Percentiles rank a stretch among this genome's conserved stretches.
Evolutionary conservation across 2,888 invertebrate genomes (phyloP).

Genomic region (Hedychridium roseum): DNA sequence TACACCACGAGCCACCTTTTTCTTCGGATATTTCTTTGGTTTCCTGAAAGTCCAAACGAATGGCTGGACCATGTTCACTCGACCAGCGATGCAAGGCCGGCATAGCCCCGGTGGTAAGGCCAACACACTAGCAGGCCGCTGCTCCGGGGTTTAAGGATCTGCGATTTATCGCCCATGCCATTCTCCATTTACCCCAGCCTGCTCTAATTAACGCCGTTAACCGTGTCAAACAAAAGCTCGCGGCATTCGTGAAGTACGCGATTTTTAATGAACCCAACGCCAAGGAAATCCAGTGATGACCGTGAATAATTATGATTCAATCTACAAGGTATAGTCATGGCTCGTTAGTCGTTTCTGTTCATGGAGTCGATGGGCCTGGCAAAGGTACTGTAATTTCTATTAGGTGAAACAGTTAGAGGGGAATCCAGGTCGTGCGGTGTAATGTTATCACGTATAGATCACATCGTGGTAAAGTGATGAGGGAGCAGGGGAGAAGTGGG

Average conservation of each 20-base stretch:
- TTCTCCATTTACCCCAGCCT: too few relatives aligned
- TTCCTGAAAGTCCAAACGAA: conserved; percentile 25
- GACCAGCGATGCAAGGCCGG: too few relatives aligned
- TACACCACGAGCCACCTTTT: conserved; percentile 17
- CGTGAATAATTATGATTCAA: too few relatives aligned
- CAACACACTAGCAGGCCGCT: conserved; percentile 2
- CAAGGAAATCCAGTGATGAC: too few relatives aligned
- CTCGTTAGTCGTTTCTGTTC: too few relatives aligned
- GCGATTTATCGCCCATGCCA: conserved; percentile 6
- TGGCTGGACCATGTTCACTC: conserved; percentile 12
- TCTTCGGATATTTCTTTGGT: conserved; percentile 35
- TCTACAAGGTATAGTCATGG: too few relatives aligned
- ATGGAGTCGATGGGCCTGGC: too few relatives aligned
- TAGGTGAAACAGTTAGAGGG: conserved; percentile 38
- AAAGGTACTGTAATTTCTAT: conserved; percentile 28
- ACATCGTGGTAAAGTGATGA: conserved; percentile 24
- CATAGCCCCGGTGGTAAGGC: too few relatives aligned
- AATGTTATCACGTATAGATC: conserved; percentile 47
- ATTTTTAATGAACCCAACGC: background rate
- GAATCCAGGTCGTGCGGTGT: conserved; percentile 44
- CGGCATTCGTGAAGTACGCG: too few relatives aligned
- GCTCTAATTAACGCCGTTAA: too few relatives aligned
- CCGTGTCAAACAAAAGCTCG: too few relatives aligned
- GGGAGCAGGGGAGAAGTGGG: background rate
- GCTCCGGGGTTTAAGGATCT: conserved; percentile 3